phyloP scores from a whole-genome alignment of 2,797 vertebrate genomes.

The Steatocranus sp. region DNA sequence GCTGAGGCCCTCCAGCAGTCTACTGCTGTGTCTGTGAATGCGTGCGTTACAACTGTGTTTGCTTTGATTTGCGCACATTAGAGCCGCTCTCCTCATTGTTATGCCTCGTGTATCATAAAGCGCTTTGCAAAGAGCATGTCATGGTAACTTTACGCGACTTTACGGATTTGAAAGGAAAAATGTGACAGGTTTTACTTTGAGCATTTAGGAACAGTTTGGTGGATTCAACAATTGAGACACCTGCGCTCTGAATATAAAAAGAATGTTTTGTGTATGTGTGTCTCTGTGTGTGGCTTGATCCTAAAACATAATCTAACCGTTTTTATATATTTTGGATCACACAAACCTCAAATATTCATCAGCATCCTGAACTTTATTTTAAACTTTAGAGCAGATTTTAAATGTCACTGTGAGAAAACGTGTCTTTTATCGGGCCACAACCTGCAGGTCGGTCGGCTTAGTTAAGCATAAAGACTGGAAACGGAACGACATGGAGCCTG shows the following conservation, averaged over 20 bases:
- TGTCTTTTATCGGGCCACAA: background rate
- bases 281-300: background rate
- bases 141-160: conserved; percentile 3
- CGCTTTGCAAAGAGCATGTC: background rate
- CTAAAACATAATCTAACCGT: background rate
- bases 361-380: background rate
- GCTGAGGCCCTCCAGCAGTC: conserved; percentile 30
- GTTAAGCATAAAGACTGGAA: background rate
- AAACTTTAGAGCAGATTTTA: background rate
- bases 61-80: conserved; percentile 26
- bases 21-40: conserved; percentile 18
- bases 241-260: background rate
- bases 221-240: background rate
- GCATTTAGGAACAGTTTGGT: background rate
- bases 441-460: background rate
- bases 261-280: background rate
- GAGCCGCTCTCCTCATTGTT: conserved; percentile 1
- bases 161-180: background rate
- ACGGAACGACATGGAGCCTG: background rate
- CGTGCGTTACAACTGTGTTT: background rate
- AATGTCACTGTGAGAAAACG: background rate
- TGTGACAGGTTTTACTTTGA: background rate
- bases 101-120: background rate
- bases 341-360: background rate
- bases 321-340: background rate